Percentiles rank a stretch among this genome's conserved stretches.
Evolutionary conservation across 23 tunicate species (phyloP).

Genomic region (Phallusia fumigata): DNA sequence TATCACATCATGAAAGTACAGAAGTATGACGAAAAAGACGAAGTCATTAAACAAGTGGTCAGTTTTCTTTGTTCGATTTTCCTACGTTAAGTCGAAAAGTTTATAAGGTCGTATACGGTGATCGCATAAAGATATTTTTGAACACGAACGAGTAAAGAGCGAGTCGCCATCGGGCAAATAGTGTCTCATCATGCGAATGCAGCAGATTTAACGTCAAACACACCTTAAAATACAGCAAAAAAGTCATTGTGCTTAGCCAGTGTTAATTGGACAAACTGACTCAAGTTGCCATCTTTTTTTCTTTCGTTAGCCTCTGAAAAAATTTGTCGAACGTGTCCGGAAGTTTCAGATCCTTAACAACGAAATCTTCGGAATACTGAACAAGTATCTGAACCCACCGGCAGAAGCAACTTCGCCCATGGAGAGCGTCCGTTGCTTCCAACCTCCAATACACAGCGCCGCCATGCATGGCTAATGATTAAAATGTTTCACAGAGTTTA

Average conservation of each 20-base stretch:
- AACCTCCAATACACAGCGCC: constrained; percentile 90
- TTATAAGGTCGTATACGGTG: too few species aligned
- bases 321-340: constrained; percentile 90
- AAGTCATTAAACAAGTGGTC: constrained; percentile 87
- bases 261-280: too few species aligned
- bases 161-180: too few species aligned
- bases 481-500: too few species aligned
- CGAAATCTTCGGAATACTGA: constrained; percentile 75
- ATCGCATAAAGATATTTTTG: too few species aligned
- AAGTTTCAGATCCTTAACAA: constrained; percentile 91
- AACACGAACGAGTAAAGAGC: too few species aligned
- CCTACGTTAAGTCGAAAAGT: too few species aligned
- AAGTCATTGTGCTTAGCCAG: too few species aligned
- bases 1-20: constrained; percentile 97
- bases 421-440: constrained; percentile 87
- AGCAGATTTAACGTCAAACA: too few species aligned
- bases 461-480: constrained; percentile 34
- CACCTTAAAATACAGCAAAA: too few species aligned
- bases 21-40: constrained; percentile 72
- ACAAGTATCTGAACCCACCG: constrained; percentile 75
- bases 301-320: constrained; percentile 57
- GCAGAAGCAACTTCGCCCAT: constrained; percentile 42
- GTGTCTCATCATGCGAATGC: too few species aligned
- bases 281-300: too few species aligned
- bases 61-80: constrained; percentile 17